Evolutionary conservation across 2,888 invertebrate genomes (phyloP), one percentile per base, ranked within the genome.

Genomic region (Athrips mouffetella): DNA sequence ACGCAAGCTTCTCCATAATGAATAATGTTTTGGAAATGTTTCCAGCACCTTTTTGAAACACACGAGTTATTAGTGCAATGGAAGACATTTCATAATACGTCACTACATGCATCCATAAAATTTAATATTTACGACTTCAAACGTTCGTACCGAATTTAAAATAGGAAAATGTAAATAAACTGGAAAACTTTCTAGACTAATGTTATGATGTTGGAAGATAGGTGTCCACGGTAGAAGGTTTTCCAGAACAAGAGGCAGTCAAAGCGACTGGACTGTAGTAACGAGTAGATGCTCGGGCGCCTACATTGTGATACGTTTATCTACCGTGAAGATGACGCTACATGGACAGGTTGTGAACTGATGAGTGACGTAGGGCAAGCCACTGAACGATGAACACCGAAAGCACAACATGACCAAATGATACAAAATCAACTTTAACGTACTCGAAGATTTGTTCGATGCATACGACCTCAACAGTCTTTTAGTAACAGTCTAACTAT

Each of bases 301-400:
- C 79, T 87, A 86, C 69, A 70, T 86, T 88, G 88, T 88, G 88
- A 88, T 88, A 88, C 88, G 86, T 79, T 87, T 86, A 88, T 86
- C 88, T 87, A 86, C 73, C 81, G 80, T 67, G 68, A 76, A 68
- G 76, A 75, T 79, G 82, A 80, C 77, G 73, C 86, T 87, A 86
- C 74, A 83, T 85, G 87, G 81, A 80, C 77, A 76, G 80, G 78
- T 74, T 70, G 80, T 79, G 82, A 73, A 57, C 75, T 80, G 84
- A 73, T 70, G 70, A 72, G 75, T 81, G 80, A 63, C 82, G 73
- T 80, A 77, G 80, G 80, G 77, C 71, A 76, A 81, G 75, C 76
- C 67, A 74, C 73, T 72, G 73, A 72, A 76, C 72, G 72, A 85
- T 82, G 79, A 76, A 84, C 87, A 88, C 78, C 87, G 85, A 87